Base-by-base conservation (phyloP, 2,113 vertebrate species). In the Murina feae region DNA sequence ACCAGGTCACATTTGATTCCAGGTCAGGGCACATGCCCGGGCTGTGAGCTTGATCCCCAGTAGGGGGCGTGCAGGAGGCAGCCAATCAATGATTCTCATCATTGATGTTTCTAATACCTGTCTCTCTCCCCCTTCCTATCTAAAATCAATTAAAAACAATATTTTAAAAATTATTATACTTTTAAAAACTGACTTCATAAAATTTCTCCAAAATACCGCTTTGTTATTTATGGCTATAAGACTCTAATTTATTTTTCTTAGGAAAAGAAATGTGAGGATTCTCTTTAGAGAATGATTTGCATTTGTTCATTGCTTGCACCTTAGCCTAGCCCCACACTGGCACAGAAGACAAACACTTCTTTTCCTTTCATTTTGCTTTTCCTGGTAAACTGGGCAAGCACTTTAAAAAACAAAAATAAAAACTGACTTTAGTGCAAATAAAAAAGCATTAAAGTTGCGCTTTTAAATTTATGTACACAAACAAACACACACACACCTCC, bases 291-390 rank as follows among this genome's bases (percentile, higher is more conserved):
- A 28, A 23, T 9, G 3, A 10, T 2, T 55, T 1, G 18, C 20
- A 1, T 28, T 21, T 47, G 9, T 51, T 47, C 6, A 3, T 9
- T 21, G 0, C 6, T 6, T 7, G 32, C 49, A 6, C 8, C 74
- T 14, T 1, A 9, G 39, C 72, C 79, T 30, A 4, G 9, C 12
- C 37, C 17, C 2, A 1, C 0, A 2, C 30, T 44, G 60, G 23
- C 11, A 6, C 28, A n/a, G n/a, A n/a, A n/a, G n/a, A n/a, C n/a
- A n/a, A n/a, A n/a, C n/a, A 0, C 32, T 5, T 20, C 4, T 55
- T 9, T 7, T 35, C 25, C 87, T 37, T 30, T 18, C 44, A 16
- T 16, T 9, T 6, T 30, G 49, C 35, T 72, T 82, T 37, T 85
- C 35, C 65, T 10, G 32, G 35, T 37, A 76, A 53, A 76, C 69